phyloP scores from a whole-genome alignment of 2,113 vertebrate species.

The Hippocampus barbouri region DNA sequence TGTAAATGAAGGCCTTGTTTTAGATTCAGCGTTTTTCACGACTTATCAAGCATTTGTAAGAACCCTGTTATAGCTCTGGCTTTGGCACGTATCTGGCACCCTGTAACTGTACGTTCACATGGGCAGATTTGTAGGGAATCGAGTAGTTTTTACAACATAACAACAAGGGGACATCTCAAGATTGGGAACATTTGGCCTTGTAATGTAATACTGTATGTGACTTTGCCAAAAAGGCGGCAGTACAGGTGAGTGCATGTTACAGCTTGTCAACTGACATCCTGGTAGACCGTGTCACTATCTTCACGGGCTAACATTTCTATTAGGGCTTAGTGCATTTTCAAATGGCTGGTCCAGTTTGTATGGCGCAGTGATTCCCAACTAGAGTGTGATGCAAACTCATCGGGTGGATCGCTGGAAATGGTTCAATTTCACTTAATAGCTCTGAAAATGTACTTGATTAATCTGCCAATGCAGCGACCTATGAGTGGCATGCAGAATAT shows the following conservation, averaged over 20 bases:
- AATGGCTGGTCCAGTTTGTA: neutral
- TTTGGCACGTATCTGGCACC: too few species aligned
- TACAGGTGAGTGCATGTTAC: neutral
- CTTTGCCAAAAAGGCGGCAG: too few species aligned
- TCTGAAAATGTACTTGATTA: neutral
- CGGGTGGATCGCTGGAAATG: neutral
- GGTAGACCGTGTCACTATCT: neutral
- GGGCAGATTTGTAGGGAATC: too few species aligned
- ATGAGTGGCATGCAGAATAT: neutral
- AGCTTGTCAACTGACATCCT: neutral
- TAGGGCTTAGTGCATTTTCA: neutral
- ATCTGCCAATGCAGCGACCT: neutral
- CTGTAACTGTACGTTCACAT: too few species aligned
- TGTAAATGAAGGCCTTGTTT: too few species aligned
- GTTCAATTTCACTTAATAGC: neutral
- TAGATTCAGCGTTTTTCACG: too few species aligned
- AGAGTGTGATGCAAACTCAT: neutral
- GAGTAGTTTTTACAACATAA: too few species aligned
- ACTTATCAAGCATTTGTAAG: too few species aligned
- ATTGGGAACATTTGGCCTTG: too few species aligned
- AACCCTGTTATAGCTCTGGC: too few species aligned
- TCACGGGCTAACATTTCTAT: neutral
- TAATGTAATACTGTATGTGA: too few species aligned
- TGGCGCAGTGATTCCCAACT: neutral
- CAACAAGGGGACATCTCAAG: too few species aligned